Evolutionary conservation across 2,113 vertebrate genomes (phyloP), one percentile per base, ranked within the genome.

Genomic region (Dolichallabes microphthalmus): DNA sequence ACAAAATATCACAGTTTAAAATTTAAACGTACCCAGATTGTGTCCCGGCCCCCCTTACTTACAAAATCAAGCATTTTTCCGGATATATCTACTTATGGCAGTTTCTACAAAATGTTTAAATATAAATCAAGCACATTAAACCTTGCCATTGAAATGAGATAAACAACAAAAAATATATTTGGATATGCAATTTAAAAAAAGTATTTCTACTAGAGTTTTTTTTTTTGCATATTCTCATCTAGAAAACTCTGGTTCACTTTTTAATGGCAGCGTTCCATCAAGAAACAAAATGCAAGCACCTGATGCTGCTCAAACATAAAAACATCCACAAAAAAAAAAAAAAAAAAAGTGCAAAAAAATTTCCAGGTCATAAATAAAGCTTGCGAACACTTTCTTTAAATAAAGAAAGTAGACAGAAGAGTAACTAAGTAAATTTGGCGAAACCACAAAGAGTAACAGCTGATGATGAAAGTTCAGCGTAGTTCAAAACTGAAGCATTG

Each of bases 201-300:
- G 3, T 27, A 13, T 58, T 2, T 82, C 19, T 69, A 19, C 32
- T 13, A 55, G 19, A 2, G 19, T 20, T 53, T 27, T 60, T 35
- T 35, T 20, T 53, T 27, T 50, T 80, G 84, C 77, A 80, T 60
- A 80, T 80, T 11, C 77, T 52, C 27, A 8, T 60, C 53, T 30
- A 58, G 50, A 75, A 85, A 85, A 71, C 15, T 13, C n/a, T 15
- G 13, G 7, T 45, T 39, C 3, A 6, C 8, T 3, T 17, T 30
- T 64, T 77, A 39, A 57, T 27, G 30, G 64, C 81, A 58, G 81
- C 7, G 55, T 83, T 71, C 2, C 19, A 39, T 45, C 35, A 50
- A 10, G 19, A 58, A 32, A 17, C 30, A 17, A 19, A 60, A 39
- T 7, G 8, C 19, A 32, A 55, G 30, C 17, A 82, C 52, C 60